Conservation (phyloP, 2,888 invertebrate genomes). For the Molanna angustata region DNA sequence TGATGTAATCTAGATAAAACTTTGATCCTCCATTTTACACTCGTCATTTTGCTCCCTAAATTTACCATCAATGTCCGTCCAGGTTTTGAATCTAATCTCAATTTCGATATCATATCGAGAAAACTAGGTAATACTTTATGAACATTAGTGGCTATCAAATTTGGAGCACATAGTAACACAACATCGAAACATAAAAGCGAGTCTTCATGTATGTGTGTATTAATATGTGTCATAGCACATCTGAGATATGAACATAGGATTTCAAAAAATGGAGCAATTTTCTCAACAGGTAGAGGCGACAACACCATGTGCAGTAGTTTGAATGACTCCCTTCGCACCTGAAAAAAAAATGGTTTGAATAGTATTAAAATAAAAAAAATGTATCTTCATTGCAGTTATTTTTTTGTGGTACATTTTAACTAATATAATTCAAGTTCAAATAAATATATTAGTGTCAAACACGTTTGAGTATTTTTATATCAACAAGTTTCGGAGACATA, state of each 20-base stretch:
- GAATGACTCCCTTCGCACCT: conserved; percentile 56
- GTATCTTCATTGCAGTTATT: no score
- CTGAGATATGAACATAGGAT: conserved; percentile 75
- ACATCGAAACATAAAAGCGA: conserved; percentile 76
- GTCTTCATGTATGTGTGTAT: conserved; percentile 77
- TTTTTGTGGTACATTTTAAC: no score
- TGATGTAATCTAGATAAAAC: conserved; percentile 69
- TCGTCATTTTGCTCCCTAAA: conserved; percentile 69
- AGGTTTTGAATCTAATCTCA: conserved; percentile 61
- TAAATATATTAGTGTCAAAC: no score
- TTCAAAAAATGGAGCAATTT: conserved; percentile 71
- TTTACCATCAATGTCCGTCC: conserved; percentile 67
- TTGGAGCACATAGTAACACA: conserved; percentile 65
- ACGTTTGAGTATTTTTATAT: no score
- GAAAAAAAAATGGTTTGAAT: conserved; percentile 38
- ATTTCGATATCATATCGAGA: conserved; percentile 79
- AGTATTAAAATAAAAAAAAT: no score
- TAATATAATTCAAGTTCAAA: no score
- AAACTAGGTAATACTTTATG: conserved; percentile 75
- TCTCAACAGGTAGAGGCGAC: conserved; percentile 43
- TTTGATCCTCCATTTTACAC: conserved; percentile 75
- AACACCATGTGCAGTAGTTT: conserved; percentile 56
- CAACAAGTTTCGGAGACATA: no score
- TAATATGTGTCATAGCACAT: conserved; percentile 89
- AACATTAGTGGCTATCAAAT: conserved; percentile 63